Evolutionary conservation across 2,113 vertebrate species (phyloP).

Genomic region (Arizona elegans): DNA sequence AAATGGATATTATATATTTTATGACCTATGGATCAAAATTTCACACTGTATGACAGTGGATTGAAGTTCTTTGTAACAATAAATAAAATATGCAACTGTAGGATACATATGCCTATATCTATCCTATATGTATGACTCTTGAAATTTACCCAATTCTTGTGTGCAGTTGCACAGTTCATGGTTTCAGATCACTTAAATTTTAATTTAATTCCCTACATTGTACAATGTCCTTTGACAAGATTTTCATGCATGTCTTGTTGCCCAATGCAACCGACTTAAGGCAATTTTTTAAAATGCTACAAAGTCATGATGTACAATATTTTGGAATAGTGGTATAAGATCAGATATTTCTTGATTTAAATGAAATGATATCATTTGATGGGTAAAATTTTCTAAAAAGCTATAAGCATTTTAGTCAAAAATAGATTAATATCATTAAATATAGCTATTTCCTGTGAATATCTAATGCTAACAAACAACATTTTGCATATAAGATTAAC

Average conservation of each 20-base stretch:
- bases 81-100: not conserved
- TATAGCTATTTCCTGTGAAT: not conserved
- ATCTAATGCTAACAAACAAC: not conserved
- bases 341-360: not conserved
- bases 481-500: not conserved
- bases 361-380: not conserved
- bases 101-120: not conserved
- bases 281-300: not conserved
- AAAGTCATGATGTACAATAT: not conserved
- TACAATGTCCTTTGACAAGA: not conserved
- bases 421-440: not conserved
- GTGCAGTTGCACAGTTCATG: not conserved
- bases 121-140: not conserved
- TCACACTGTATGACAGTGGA: not conserved
- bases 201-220: not conserved
- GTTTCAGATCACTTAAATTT: not conserved
- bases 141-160: not conserved
- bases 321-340: not conserved
- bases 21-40: not conserved
- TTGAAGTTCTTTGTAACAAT: not conserved
- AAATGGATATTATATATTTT: not conserved
- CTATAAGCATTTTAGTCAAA: not conserved
- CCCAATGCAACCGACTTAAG: not conserved
- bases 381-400: not conserved
- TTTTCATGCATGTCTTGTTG: not conserved